phyloP scores from a whole-genome alignment of 92 coral and sea anemone species.

The Plumapathes pennacea region DNA sequence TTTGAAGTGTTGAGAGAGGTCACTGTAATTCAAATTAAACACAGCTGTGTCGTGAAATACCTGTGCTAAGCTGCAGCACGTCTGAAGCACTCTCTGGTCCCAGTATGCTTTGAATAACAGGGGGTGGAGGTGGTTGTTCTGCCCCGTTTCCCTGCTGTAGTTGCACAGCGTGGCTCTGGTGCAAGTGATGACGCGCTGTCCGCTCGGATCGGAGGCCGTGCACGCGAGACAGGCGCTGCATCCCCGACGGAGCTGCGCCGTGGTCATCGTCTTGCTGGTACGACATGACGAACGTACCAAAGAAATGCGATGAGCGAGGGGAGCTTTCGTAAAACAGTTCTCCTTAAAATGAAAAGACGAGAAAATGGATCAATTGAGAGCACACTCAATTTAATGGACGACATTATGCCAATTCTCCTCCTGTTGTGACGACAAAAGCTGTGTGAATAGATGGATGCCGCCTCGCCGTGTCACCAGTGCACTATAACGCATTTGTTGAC shows the following conservation, averaged over 20 bases:
- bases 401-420: too few species aligned
- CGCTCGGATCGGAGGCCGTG: slow-evolving; percentile 67
- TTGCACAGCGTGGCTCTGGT: slow-evolving; percentile 58
- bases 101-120: slow-evolving; percentile 51
- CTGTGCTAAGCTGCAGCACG: slow-evolving; percentile 65
- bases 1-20: too few species aligned
- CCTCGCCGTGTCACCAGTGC: too few species aligned
- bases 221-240: slow-evolving; percentile 71
- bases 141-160: slow-evolving; percentile 58
- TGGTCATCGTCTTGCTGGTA: slow-evolving; percentile 39
- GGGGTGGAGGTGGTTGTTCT: slow-evolving; percentile 41
- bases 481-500: too few species aligned
- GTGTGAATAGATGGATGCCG: too few species aligned
- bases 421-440: too few species aligned
- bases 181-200: slow-evolving; percentile 62
- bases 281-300: slow-evolving; percentile 43
- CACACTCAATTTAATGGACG: too few species aligned
- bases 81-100: slow-evolving; percentile 70
- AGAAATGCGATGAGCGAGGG: slow-evolving; percentile 17
- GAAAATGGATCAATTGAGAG: too few species aligned
- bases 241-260: slow-evolving; percentile 34
- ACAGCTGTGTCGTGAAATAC: slow-evolving; percentile 3
- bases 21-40: too few species aligned
- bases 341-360: too few species aligned
- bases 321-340: too few species aligned